Evolutionary conservation across 2,113 vertebrate genomes (phyloP).

Genomic region (Petromus typicus): DNA sequence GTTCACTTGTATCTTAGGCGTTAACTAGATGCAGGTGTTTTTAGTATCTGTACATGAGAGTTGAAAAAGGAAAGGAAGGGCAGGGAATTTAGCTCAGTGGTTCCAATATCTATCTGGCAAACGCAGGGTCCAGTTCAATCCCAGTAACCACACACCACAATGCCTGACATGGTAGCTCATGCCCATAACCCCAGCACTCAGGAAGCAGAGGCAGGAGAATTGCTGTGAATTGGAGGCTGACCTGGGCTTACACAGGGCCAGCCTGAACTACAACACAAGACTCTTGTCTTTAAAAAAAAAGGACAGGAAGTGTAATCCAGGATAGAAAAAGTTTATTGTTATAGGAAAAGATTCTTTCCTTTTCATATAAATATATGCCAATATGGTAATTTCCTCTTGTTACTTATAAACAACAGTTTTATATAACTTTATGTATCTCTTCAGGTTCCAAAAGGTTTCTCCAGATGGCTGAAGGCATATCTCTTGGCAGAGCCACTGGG

Average conservation of each 20-base stretch:
- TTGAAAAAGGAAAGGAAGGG: slow-evolving; percentile 45
- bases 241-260: too few species aligned
- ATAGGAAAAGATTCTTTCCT: slow-evolving; percentile 5
- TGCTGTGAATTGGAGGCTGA: too few species aligned
- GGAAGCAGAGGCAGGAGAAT: too few species aligned
- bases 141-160: too few species aligned
- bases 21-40: slow-evolving; percentile 14
- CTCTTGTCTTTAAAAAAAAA: too few species aligned
- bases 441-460: slow-evolving; percentile 25
- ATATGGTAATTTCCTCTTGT: slow-evolving; percentile 30
- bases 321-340: not conserved
- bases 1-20: slow-evolving; percentile 28
- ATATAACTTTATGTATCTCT: slow-evolving; percentile 14
- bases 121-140: too few species aligned
- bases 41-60: not conserved
- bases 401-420: slow-evolving; percentile 44
- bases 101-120: too few species aligned
- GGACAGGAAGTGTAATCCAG: not conserved
- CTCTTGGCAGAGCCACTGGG: slow-evolving; percentile 17
- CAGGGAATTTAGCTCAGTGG: too few species aligned
- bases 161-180: too few species aligned
- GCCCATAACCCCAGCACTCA: too few species aligned
- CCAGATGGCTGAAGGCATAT: slow-evolving; percentile 30
- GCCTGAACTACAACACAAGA: too few species aligned
- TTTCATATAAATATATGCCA: slow-evolving; percentile 18